phyloP scores from a whole-genome alignment of 2,113 vertebrate species.

The Vimba vimba region DNA sequence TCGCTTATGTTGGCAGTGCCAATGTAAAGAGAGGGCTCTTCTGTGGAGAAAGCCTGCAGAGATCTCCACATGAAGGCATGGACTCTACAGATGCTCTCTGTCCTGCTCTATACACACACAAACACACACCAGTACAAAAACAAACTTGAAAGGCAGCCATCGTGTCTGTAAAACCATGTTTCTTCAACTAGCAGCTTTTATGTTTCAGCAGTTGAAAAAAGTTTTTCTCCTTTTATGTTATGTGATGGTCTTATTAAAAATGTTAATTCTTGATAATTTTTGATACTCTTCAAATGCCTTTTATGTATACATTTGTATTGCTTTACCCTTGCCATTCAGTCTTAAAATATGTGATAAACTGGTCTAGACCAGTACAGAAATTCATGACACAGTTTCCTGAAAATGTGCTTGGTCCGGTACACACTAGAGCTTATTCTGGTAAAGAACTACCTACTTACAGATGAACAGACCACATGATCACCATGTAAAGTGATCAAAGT shows the following conservation, averaged over 20 bases:
- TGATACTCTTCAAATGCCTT: too few species aligned
- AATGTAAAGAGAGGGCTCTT: slow-evolving; percentile 13
- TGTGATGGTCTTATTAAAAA: background rate
- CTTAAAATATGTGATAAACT: background rate
- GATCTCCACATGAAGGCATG: slow-evolving; percentile 3
- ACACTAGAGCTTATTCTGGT: background rate
- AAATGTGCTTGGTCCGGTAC: background rate
- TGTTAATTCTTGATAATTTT: too few species aligned
- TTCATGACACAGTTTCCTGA: background rate
- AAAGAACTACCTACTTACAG: background rate
- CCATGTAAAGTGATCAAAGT: background rate
- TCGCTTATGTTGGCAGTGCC: slow-evolving; percentile 7
- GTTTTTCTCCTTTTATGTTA: background rate
- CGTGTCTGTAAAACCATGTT: background rate
- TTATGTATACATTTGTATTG: too few species aligned
- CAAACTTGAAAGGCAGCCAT: background rate
- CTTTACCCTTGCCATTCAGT: too few species aligned
- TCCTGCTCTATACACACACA: background rate
- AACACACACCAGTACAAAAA: background rate
- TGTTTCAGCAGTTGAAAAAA: background rate
- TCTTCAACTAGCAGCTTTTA: background rate
- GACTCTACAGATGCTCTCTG: slow-evolving; percentile 30
- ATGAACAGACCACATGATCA: background rate
- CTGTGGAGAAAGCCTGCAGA: slow-evolving; percentile 20
- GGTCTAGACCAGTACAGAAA: background rate